A percentile compares a stretch with the other conserved stretches of the same genome.
Evolutionary conservation across 2,797 vertebrate species (phyloP).

Genomic region (Microctenopoma steveboyesi): DNA sequence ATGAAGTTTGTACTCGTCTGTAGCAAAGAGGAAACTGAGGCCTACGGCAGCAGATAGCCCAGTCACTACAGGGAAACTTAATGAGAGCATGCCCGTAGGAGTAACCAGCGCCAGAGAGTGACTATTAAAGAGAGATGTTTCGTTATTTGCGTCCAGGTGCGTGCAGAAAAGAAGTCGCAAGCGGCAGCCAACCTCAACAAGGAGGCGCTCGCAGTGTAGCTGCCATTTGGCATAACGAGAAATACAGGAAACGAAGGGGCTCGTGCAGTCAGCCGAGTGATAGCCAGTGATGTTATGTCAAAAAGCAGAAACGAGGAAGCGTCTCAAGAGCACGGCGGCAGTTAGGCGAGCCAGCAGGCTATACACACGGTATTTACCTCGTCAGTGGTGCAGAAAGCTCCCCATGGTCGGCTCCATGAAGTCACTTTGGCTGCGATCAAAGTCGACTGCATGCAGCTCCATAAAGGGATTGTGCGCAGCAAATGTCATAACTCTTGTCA

Average conservation of each 20-base stretch:
- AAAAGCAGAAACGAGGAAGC: conserved; percentile 66
- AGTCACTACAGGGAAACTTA: conserved; percentile 29
- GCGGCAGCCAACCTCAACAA: conserved; percentile 40
- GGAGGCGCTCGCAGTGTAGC: conserved; percentile 65
- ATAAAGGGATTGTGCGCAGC: conserved; percentile 74
- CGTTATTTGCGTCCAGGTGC: conserved; percentile 21
- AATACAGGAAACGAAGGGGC: conserved; percentile 85
- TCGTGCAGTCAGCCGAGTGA: conserved; percentile 69
- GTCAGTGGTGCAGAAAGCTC: conserved; percentile 58
- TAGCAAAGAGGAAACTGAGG: conserved; percentile 68
- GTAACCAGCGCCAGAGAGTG: not conserved
- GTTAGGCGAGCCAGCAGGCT: conserved; percentile 25
- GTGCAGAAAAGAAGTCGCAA: conserved; percentile 20
- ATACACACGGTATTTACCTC: conserved; percentile 55
- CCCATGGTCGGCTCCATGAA: conserved; percentile 68
- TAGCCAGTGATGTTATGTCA: conserved; percentile 64
- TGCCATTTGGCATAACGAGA: conserved; percentile 83
- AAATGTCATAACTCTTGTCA: conserved; percentile 78
- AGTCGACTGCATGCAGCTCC: conserved; percentile 79
- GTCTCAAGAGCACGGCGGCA: not conserved
- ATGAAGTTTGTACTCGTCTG: conserved; percentile 37
- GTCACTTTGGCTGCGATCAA: conserved; percentile 76
- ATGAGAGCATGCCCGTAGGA: not conserved
- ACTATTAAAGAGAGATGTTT: not conserved
- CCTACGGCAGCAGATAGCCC: conserved; percentile 56